Percentiles rank a stretch among this genome's conserved stretches.
phyloP scores from a whole-genome alignment of 2,888 invertebrate genomes.

The Priocnemis perturbator region DNA sequence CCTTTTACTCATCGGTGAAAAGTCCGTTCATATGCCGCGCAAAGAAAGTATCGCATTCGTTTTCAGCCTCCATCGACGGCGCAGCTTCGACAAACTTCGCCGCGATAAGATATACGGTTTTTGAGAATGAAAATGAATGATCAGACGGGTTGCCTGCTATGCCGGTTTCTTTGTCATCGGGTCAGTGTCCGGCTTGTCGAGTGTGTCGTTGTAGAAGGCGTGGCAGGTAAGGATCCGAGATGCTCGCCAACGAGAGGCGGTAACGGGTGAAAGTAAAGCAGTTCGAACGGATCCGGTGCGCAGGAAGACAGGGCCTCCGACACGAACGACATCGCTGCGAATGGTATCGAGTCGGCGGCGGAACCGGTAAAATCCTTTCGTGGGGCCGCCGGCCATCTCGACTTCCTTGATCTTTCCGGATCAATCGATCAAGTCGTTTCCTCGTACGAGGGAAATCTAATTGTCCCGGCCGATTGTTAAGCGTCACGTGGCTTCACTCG shows the following conservation, averaged over 20 bases:
- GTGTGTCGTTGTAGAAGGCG: conserved; percentile 29
- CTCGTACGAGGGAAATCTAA: too few relatives aligned
- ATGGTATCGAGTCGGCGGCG: conserved; percentile 27
- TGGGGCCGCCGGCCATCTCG: not conserved
- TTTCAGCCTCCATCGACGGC: too few relatives aligned
- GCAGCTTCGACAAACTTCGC: too few relatives aligned
- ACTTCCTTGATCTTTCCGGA: conserved; percentile 38
- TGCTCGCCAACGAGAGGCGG: conserved; percentile 16
- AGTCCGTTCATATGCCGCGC: not conserved
- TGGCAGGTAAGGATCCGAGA: conserved; percentile 21
- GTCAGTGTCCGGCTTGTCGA: conserved; percentile 8
- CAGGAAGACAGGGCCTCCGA: not conserved
- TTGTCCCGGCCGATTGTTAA: too few relatives aligned
- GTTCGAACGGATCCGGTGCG: conserved; percentile 38
- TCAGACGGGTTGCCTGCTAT: too few relatives aligned
- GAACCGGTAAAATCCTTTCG: conserved; percentile 26
- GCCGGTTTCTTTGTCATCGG: too few relatives aligned
- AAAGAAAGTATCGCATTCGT: too few relatives aligned
- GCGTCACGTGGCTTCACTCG: too few relatives aligned
- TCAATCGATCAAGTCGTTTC: not conserved
- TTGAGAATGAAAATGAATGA: too few relatives aligned
- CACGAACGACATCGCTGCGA: conserved; percentile 22
- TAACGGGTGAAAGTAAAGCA: conserved; percentile 65
- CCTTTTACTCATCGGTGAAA: not conserved
- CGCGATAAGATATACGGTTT: too few relatives aligned